A percentile compares a stretch with the other conserved stretches of the same genome.
These are phyloP conservation scores for Merops nubicus DNA, from an alignment of 2,113 vertebrate genomes.

Conservation along the genomic window DNA sequence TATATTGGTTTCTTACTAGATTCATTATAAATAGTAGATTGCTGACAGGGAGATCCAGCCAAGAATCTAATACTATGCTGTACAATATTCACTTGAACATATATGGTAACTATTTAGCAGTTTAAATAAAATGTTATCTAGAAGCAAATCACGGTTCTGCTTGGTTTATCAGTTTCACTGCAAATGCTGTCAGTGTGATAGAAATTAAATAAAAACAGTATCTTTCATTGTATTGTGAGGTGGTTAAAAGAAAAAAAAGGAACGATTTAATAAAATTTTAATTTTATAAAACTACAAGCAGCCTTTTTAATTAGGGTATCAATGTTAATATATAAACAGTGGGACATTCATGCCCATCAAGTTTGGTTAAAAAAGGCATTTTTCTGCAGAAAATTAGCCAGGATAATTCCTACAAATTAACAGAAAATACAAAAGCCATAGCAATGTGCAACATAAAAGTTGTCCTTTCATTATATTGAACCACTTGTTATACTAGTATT, in stretches of 20 bases:
- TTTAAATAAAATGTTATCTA: background rate
- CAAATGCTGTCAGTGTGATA: rapidly evolving
- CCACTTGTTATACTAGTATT: background rate
- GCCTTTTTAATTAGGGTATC: background rate
- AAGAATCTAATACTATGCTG: background rate
- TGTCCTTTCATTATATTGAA: background rate
- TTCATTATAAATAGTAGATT: background rate
- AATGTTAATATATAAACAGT: background rate
- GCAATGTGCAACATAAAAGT: background rate
- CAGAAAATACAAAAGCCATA: background rate
- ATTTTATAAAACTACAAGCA: background rate
- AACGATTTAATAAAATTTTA: background rate
- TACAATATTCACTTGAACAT: background rate
- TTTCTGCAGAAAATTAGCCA: background rate
- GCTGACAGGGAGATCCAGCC: background rate
- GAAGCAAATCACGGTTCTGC: background rate
- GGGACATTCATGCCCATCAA: rapidly evolving
- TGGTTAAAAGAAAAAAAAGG: background rate
- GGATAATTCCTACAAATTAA: background rate
- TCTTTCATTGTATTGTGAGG: background rate
- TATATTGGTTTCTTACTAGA: background rate
- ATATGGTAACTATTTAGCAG: background rate
- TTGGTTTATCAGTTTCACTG: background rate
- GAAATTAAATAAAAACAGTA: background rate
- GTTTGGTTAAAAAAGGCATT: background rate